These are phyloP conservation scores for Bombus difficillimus DNA, from an alignment of 1,140 invertebrate species.

Conservation along the genomic window DNA sequence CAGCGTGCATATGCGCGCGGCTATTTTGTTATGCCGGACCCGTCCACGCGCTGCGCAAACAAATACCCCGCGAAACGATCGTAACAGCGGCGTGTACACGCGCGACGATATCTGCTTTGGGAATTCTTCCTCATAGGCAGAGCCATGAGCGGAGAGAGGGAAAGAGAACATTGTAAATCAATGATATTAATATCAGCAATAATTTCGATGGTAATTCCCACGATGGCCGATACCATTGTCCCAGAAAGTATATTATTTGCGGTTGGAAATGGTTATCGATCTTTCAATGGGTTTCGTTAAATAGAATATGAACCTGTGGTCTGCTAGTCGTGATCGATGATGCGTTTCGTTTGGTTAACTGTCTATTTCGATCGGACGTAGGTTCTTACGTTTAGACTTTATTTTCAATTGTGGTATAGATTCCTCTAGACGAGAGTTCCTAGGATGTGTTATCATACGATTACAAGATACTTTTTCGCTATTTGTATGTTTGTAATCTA, in stretches of 20 bases:
- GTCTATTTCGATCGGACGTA: not conserved
- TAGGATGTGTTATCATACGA: too few relatives aligned
- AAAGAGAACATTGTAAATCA: not conserved
- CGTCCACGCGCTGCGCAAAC: slow-evolving; percentile 66
- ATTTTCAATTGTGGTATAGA: not conserved
- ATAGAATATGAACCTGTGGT: not conserved
- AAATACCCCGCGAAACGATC: slow-evolving; percentile 64
- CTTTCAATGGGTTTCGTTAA: not conserved
- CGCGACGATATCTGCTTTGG: slow-evolving; percentile 12
- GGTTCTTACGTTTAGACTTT: not conserved
- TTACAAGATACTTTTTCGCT: too few relatives aligned
- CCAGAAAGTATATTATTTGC: not conserved
- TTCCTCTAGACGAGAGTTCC: not conserved
- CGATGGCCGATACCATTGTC: not conserved
- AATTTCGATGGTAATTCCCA: not conserved
- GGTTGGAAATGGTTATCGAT: not conserved
- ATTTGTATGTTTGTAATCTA: too few relatives aligned
- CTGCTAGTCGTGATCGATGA: not conserved
- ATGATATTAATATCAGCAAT: not conserved
- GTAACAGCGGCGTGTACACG: slow-evolving; percentile 25
- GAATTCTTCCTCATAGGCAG: not conserved
- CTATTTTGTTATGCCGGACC: slow-evolving; percentile 64
- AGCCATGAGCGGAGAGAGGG: not conserved
- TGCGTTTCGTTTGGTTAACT: not conserved
- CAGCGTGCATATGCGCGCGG: slow-evolving; percentile 28